phyloP scores from a whole-genome alignment of 1,140 invertebrate species.

The Zelostemma sp. region DNA sequence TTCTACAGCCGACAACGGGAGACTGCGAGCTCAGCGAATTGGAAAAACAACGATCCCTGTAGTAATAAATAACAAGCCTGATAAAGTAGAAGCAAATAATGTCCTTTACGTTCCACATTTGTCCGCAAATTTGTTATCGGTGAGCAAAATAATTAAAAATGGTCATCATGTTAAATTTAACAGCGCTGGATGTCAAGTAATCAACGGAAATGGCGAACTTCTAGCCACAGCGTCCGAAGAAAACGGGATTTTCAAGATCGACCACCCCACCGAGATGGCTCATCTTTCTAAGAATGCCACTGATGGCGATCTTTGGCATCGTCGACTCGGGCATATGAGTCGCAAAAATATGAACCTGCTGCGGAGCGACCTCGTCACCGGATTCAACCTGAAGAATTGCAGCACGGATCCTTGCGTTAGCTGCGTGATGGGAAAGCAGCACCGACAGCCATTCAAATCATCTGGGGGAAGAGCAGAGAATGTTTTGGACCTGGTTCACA shows the following conservation, averaged over 20 bases:
- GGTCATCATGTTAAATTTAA: constrained; percentile 11
- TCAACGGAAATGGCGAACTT: background rate
- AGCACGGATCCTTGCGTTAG: constrained; percentile 3
- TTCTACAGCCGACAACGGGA: constrained; percentile 9
- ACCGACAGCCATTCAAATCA: constrained; percentile 39
- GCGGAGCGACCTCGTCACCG: background rate
- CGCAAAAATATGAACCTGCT: background rate
- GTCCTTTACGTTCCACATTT: constrained; percentile 15
- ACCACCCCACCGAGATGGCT: background rate
- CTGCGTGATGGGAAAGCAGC: constrained; percentile 53
- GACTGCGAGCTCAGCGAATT: constrained; percentile 20
- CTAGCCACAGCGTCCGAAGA: constrained; percentile 6
- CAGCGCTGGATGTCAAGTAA: constrained; percentile 1
- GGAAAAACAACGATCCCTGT: background rate
- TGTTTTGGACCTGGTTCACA: constrained; percentile 55
- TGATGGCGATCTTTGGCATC: constrained; percentile 13
- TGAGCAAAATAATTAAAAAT: constrained; percentile 25
- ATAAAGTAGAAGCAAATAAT: constrained; percentile 10
- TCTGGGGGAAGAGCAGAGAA: constrained; percentile 17
- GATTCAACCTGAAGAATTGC: background rate
- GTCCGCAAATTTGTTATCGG: constrained; percentile 25
- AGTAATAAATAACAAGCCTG: background rate
- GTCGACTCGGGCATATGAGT: constrained; percentile 19
- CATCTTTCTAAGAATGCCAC: background rate
- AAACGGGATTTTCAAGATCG: constrained; percentile 14